Evolutionary conservation across 2,797 vertebrate genomes (phyloP), one percentile per base, ranked within the genome.

Genomic region (Microctenopoma steveboyesi): DNA sequence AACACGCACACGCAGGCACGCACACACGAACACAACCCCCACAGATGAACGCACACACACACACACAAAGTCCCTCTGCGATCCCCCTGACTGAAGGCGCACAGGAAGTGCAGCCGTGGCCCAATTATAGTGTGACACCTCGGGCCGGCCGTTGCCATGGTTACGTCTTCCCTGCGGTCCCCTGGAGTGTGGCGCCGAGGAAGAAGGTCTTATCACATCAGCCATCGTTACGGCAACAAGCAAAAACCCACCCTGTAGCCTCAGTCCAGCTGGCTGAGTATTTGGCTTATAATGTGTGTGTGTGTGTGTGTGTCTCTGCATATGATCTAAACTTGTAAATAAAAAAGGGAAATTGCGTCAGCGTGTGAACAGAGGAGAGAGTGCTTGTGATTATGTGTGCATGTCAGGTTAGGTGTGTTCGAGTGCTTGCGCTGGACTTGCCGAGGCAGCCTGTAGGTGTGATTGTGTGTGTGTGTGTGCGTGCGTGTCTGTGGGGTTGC

Each of bases 71-170:
- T 87, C 87, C 81, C 92, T 91, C 91, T 88, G 87, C 88, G 89
- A 89, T 91, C 90, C 89, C 90, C 88, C 88, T 88, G 91, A 92
- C 91, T 92, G 86, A 91, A 82, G 92, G 80, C 89, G 71, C 92
- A 94, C 94, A 95, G 94, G 94, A 95, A 92, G 93, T 91, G 86
- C 90, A 94, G 93, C 93, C 93, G 93, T 91, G 95, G 94, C 95
- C 94, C 95, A 94, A 93, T 95, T 95, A 95, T 93, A 91, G 94
- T 92, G 92, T 95, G 90, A 93, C 95, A 93, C 94, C 95, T 95
- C 84, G 89, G 92, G 91, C 93, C 92, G 91, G 73, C 94, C 79
- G 95, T 97, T 96, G 95, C 96, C 95, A 97, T 97, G 95, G 95
- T 95, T 95, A 95, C 96, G 76, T 94, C 85, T 92, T 77, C 79